Evolutionary conservation across 2,797 vertebrate genomes (phyloP).

Genomic region (Tamandua tetradactyla): DNA sequence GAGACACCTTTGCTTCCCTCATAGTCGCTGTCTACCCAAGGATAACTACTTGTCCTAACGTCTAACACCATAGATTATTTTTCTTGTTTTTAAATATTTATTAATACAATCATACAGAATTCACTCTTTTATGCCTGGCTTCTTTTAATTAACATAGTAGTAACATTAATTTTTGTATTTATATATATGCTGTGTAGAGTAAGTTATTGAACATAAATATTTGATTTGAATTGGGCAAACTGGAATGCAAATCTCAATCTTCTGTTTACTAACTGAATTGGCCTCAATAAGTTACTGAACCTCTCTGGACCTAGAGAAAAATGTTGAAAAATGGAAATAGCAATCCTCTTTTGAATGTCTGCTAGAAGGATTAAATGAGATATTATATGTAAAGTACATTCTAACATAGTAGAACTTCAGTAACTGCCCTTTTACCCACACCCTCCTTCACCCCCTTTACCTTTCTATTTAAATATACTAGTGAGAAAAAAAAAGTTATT

Average conservation of each 20-base stretch:
- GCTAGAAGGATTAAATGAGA: background rate
- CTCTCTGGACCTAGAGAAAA: background rate
- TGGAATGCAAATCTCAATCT: background rate
- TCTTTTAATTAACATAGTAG: background rate
- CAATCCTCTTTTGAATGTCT: background rate
- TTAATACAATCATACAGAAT: background rate
- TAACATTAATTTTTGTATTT: background rate
- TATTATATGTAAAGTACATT: background rate
- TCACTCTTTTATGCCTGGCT: background rate
- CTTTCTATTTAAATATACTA: background rate
- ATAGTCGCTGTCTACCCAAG: background rate
- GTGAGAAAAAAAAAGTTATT: background rate
- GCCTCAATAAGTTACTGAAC: background rate
- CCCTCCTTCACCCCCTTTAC: background rate
- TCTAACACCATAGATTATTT: background rate
- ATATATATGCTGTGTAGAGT: background rate
- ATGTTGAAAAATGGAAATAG: slow-evolving; percentile 20
- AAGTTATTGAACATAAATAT: background rate
- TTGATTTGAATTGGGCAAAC: background rate
- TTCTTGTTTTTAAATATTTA: background rate
- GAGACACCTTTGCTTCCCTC: background rate
- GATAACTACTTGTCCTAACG: background rate
- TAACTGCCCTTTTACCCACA: background rate
- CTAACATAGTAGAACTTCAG: background rate
- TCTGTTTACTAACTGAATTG: background rate